Evolutionary conservation across 2,888 invertebrate species (phyloP).

Genomic region (Arge pagana): DNA sequence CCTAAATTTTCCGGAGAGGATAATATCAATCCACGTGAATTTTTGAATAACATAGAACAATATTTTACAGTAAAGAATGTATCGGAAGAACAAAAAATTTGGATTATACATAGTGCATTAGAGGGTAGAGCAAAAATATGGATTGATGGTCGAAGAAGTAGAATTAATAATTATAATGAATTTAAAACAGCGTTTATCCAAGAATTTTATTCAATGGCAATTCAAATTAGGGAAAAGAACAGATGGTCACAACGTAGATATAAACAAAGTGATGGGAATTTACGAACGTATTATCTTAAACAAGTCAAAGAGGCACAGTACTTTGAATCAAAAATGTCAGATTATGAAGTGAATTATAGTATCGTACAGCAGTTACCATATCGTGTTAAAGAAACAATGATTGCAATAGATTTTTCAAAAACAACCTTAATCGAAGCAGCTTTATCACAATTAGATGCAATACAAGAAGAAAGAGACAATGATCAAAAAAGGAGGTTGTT

Average conservation of each 20-base stretch:
- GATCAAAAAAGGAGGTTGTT: not conserved
- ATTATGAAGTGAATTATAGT: constrained; percentile 22
- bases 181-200: constrained; percentile 5
- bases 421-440: not conserved
- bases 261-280: constrained; percentile 6
- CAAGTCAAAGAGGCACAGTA: constrained; percentile 3
- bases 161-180: constrained; percentile 4
- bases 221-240: constrained; percentile 5
- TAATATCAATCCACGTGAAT: constrained; percentile 6
- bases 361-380: constrained; percentile 22
- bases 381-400: constrained; percentile 10
- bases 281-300: constrained; percentile 4
- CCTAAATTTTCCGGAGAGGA: constrained; percentile 11
- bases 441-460: constrained; percentile 1
- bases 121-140: constrained; percentile 11
- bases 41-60: constrained; percentile 7
- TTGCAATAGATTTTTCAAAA: constrained; percentile 14
- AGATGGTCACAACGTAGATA: constrained; percentile 5
- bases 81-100: constrained; percentile 6
- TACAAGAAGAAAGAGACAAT: constrained; percentile 6
- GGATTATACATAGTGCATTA: constrained; percentile 3
- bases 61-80: constrained; percentile 9
- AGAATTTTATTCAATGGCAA: constrained; percentile 4
- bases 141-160: constrained; percentile 6
- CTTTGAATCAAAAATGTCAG: constrained; percentile 2